These are phyloP conservation scores for Scomber japonicus DNA, from an alignment of 2,113 vertebrate species.

Conservation along the genomic window DNA sequence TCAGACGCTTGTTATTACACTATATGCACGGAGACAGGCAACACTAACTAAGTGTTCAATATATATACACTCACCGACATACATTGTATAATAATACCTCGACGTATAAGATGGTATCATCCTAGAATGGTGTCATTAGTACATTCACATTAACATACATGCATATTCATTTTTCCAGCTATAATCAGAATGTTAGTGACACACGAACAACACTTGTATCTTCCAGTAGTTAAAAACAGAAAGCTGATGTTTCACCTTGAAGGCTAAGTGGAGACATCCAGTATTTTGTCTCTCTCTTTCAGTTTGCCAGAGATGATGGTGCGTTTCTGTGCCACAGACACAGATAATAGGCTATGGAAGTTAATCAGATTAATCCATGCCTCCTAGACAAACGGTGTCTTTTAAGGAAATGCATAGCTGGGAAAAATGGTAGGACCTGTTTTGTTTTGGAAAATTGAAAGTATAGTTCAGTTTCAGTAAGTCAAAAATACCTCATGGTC, in stretches of 20 bases:
- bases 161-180: no score
- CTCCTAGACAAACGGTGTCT: background rate
- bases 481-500: no score
- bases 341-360: background rate
- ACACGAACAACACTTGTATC: background rate
- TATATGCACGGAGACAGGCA: background rate
- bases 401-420: background rate
- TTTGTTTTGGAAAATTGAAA: no score
- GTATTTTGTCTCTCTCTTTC: background rate
- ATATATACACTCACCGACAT: no score
- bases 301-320: background rate
- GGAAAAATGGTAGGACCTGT: background rate
- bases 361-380: slow-evolving; percentile 10
- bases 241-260: no score
- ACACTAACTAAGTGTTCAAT: background rate
- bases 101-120: no score
- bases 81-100: no score
- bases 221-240: no score
- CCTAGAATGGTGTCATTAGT: no score
- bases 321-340: background rate
- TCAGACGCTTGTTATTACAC: background rate
- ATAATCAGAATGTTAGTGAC: background rate
- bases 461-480: no score
- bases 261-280: no score
- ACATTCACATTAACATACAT: no score